These are phyloP conservation scores for Rana temporaria DNA, from an alignment of 2,113 vertebrate species.

Conservation along the genomic window DNA sequence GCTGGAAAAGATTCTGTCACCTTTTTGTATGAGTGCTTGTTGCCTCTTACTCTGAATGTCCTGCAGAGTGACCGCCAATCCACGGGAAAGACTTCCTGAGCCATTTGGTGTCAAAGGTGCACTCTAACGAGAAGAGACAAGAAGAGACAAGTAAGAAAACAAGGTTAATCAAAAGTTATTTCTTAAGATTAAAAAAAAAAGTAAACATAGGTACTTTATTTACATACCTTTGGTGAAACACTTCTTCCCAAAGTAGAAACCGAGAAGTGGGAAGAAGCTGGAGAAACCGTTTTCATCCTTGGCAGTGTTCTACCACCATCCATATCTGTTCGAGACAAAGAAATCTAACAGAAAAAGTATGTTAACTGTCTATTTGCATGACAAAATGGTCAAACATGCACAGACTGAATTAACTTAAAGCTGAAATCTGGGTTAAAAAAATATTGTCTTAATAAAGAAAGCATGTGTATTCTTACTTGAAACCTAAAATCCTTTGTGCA, in stretches of 20 bases:
- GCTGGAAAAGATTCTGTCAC: constrained; percentile 68
- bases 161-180: neutral
- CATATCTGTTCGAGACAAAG: constrained; percentile 82
- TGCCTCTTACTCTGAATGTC: constrained; percentile 88
- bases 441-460: too few relatives aligned
- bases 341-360: constrained; percentile 71
- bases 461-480: too few relatives aligned
- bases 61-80: constrained; percentile 81
- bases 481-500: too few relatives aligned
- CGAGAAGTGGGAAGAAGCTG: constrained; percentile 74
- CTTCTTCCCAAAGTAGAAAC: constrained; percentile 77
- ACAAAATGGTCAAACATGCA: too few relatives aligned
- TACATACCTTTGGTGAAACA: constrained; percentile 80
- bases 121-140: constrained; percentile 69
- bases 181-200: neutral
- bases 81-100: constrained; percentile 85
- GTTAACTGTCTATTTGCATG: neutral
- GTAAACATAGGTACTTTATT: neutral
- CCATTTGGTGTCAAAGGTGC: constrained; percentile 73
- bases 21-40: constrained; percentile 85
- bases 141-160: neutral
- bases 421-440: too few relatives aligned
- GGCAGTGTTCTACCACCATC: constrained; percentile 67
- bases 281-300: constrained; percentile 69
- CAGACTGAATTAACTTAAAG: too few relatives aligned